Evolutionary conservation across 2,888 invertebrate species (phyloP), one percentile per base, ranked within the genome.

Genomic region (Keiferia lycopersicella): DNA sequence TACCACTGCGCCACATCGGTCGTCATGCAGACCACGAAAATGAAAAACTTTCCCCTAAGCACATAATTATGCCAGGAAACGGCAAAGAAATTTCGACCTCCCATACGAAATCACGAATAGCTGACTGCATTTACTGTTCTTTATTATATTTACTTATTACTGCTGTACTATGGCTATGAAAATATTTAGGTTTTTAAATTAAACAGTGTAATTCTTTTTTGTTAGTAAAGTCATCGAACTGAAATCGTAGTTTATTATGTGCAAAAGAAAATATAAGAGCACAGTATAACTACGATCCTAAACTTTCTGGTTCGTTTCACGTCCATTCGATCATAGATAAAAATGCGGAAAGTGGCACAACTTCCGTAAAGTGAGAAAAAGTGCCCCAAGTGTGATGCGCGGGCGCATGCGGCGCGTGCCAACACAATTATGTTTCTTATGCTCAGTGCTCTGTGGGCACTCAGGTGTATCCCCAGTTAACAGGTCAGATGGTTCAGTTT

Each of bases 281-380:
- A 2, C n/a, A 53, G 22, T 14, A 53, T 1, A 18, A 50, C 16
- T 20, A 51, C 11, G 22, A 51, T 51, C 22, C 22, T 26, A 14
- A 14, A 53, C 22, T 22, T 12, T 22, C 22, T 53, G 22, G 51
- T 22, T 53, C 22, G 51, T 14, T 53, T 53, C 26, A 1, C 45
- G n/a, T 14, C 14, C 51, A 20, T 22, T 22, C 51, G 22, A 22
- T 53, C 51, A 53, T 53, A 50, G 50, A 22, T 63, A 67, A 58
- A 50, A 62, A 59, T 56, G 48, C 61, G 56, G 38, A 59, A 34
- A 59, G 18, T 39, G 12, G 61, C 72, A 69, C 74, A 69, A 70
- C 72, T 53, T 53, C 51, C 51, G 51, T 26, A 22, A 22, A 22
- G 14, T 22, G 14, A 22, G 22, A 53, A 53, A 53, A 53, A 22